Percentiles rank a stretch among this genome's conserved stretches.
phyloP scores from a whole-genome alignment of 1,140 invertebrate species.

The Lepidurus apus region DNA sequence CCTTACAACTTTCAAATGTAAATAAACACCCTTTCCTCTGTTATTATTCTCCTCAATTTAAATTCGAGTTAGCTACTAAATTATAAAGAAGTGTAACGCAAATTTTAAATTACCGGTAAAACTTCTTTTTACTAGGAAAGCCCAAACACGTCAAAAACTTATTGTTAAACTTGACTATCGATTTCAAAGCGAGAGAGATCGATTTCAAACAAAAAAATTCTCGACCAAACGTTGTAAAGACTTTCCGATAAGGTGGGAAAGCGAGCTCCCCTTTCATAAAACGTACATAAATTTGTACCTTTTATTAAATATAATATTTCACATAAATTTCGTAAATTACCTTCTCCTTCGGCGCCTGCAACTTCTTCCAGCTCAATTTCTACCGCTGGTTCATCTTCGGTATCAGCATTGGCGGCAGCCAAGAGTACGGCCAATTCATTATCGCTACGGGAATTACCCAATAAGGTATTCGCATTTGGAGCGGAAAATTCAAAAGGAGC shows the following conservation, averaged over 20 bases:
- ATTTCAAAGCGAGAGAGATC: neutral
- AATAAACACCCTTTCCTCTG: no score
- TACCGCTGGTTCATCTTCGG: constrained; percentile 29
- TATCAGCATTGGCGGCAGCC: constrained; percentile 31
- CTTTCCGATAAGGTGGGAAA: neutral
- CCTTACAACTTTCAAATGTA: no score
- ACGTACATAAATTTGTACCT: neutral
- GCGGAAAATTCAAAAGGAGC: neutral
- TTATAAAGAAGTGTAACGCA: no score
- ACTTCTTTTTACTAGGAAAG: no score
- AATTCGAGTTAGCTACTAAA: no score
- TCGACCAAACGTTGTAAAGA: neutral
- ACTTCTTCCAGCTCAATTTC: constrained; percentile 14
- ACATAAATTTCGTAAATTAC: neutral
- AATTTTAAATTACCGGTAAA: no score
- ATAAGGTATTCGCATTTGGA: constrained; percentile 16
- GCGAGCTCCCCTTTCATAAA: neutral
- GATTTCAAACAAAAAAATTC: neutral
- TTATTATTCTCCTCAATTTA: no score
- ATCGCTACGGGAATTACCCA: constrained; percentile 31
- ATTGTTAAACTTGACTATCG: neutral
- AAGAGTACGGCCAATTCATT: constrained; percentile 32
- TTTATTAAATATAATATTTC: no score
- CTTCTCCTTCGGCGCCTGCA: neutral
- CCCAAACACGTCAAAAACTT: no score